A percentile compares a stretch with the other conserved stretches of the same genome.
Conservation (phyloP, 2,888 invertebrate species). For the Epistrophella euchroma region DNA sequence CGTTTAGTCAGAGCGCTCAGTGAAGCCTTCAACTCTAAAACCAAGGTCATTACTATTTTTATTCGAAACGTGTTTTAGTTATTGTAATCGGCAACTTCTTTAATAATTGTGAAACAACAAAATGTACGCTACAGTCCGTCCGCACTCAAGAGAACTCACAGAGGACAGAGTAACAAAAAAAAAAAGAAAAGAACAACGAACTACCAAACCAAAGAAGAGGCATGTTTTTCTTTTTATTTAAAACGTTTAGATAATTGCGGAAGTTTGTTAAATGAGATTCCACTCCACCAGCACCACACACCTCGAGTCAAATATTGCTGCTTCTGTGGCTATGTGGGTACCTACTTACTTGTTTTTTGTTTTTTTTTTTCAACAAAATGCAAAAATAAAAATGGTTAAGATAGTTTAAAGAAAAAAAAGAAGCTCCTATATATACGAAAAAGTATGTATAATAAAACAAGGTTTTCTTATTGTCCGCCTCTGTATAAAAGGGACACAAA, state of each 20-base stretch:
- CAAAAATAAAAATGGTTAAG: conserved; percentile 9
- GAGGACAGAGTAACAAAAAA: conserved; percentile 9
- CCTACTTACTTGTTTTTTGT: neutral
- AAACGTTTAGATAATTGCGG: conserved; percentile 47
- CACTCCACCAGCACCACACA: conserved; percentile 18
- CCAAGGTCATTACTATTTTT: conserved; percentile 69
- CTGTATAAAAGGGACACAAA: neutral
- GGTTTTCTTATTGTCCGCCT: neutral
- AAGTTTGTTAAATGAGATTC: conserved; percentile 45
- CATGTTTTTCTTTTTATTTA: conserved; percentile 32
- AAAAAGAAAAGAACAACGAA: conserved; percentile 24
- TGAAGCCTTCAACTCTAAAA: conserved; percentile 64
- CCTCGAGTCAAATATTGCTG: neutral
- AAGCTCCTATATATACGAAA: neutral
- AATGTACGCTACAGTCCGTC: conserved; percentile 19
- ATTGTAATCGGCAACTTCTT: conserved; percentile 56
- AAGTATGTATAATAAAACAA: conserved; percentile 10
- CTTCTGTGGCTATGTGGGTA: conserved; percentile 13
- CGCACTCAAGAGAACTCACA: neutral
- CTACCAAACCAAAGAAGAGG: conserved; percentile 32
- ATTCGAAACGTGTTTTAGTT: conserved; percentile 67
- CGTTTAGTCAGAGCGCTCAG: conserved; percentile 32
- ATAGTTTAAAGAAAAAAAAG: neutral
- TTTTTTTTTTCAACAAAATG: conserved; percentile 2
- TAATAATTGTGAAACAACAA: conserved; percentile 29